Base-by-base conservation (phyloP, 2,888 invertebrate genomes). In the Ametastegia equiseti region DNA sequence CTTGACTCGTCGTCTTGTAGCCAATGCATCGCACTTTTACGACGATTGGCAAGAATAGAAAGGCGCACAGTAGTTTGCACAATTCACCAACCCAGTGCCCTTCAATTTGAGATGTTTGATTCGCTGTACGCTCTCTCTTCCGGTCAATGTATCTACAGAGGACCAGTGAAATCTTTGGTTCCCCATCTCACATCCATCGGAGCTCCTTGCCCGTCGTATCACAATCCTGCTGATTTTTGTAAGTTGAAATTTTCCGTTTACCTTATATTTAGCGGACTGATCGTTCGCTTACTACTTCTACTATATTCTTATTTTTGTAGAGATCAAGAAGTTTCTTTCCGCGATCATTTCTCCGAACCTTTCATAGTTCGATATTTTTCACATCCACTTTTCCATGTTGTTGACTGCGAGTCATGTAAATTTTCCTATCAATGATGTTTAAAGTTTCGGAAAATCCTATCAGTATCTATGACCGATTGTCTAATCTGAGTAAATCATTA, bases 141-240 rank as follows among this genome's bases (percentile, higher is more conserved):
- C 60, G 98, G 98, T 2, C 94, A 95, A 81, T 97, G 97, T 86
- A 94, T 98, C 85, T 98, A 97, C 91, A 94, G 96, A 86, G 98
- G 98, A 5, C 94, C 95, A 0, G 94, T 96, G 0, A 92, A 92
- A 27, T 94, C 94, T 47, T 92, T 99, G 42, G 92, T 98, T 57
- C 96, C 97, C 0, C 97, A 97, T 88, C 92, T 98, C 80, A 93
- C 94, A 6, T 94, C 94, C 11, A 94, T 97, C 50, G 96, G 95
- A 15, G 93, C 98, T 13, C 92, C 94, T 33, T 99, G 98, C 90
- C 98, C 98, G 1, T 94, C 96, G 23, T 98, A 98, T 89, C 98
- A 98, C 92, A 98, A 98, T 91, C 98, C 98, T 0, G 98, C 98
- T 11, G 98, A 98, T 93, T 98, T 97, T 92, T 93, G 98, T 98